Evolutionary conservation across 2,113 vertebrate species (phyloP).

Genomic region (Tragelaphus imberbis): DNA sequence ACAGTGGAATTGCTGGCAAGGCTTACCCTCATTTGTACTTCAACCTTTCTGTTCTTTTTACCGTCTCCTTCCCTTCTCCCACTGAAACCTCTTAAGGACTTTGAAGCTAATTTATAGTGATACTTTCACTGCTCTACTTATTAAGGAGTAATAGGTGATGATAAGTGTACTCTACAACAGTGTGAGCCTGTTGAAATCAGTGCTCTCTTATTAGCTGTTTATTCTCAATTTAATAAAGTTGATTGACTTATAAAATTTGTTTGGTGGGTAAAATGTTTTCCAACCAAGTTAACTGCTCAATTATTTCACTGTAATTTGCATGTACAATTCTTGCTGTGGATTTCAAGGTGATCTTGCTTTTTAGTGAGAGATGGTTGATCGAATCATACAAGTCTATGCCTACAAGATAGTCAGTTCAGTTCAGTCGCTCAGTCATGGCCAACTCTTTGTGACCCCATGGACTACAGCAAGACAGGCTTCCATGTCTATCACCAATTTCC

Average conservation of each 20-base stretch:
- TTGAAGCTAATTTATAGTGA: slow-evolving; percentile 48
- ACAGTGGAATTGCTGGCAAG: not conserved
- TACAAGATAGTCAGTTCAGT: not conserved
- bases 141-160: not conserved
- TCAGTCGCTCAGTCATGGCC: not conserved
- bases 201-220: slow-evolving; percentile 29
- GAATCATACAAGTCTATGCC: not conserved
- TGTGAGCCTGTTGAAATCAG: not conserved
- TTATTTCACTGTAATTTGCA: slow-evolving; percentile 41
- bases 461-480: fast-evolving
- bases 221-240: not conserved
- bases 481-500: not conserved
- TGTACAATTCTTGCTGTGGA: not conserved
- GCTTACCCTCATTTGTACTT: slow-evolving; percentile 19
- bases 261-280: slow-evolving; percentile 43
- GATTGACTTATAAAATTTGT: not conserved
- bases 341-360: slow-evolving; percentile 55
- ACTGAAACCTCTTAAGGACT: slow-evolving; percentile 35
- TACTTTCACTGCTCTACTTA: slow-evolving; percentile 23
- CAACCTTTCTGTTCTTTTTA: slow-evolving; percentile 27
- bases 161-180: not conserved
- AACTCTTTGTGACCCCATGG: not conserved
- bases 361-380: slow-evolving; percentile 33
- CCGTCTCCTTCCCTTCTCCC: slow-evolving; percentile 19
- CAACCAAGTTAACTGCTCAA: slow-evolving; percentile 57